A percentile compares a stretch with the other conserved stretches of the same genome.
These are phyloP conservation scores for Sebastes baramenuke DNA, from an alignment of 2,797 vertebrate species.

Conservation along the genomic window DNA sequence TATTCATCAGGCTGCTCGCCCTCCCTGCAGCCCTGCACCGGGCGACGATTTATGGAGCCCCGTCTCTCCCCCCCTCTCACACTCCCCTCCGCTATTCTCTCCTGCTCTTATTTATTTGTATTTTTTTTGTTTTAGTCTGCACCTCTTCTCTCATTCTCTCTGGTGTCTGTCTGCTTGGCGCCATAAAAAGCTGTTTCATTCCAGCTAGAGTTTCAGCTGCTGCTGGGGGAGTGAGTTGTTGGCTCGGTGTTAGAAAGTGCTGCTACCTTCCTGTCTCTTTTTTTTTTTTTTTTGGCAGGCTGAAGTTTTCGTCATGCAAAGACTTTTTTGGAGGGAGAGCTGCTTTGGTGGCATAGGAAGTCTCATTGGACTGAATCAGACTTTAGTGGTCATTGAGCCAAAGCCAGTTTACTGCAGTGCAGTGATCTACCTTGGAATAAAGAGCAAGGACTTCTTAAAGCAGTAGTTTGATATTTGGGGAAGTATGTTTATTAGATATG, in stretches of 20 bases:
- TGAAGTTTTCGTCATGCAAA: slow-evolving; percentile 30
- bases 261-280: neutral
- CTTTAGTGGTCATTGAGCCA: neutral
- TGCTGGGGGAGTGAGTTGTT: slow-evolving; percentile 53
- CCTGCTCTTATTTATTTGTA: slow-evolving; percentile 69
- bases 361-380: slow-evolving; percentile 11
- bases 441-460: neutral
- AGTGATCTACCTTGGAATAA: neutral
- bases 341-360: slow-evolving; percentile 12
- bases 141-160: slow-evolving; percentile 35
- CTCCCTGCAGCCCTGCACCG: slow-evolving; percentile 66
- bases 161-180: slow-evolving; percentile 27
- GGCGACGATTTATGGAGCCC: slow-evolving; percentile 64
- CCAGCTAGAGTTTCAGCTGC: slow-evolving; percentile 38
- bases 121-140: slow-evolving; percentile 54
- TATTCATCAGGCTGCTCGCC: slow-evolving; percentile 81
- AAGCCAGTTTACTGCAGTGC: neutral
- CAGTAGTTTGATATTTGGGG: neutral
- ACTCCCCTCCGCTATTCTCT: slow-evolving; percentile 38
- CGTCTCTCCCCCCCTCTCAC: slow-evolving; percentile 15
- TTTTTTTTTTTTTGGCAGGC: neutral
- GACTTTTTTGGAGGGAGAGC: slow-evolving; percentile 17
- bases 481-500: neutral
- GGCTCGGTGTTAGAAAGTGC: slow-evolving; percentile 24
- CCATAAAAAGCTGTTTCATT: slow-evolving; percentile 54